Conservation (phyloP, 1,140 invertebrate species). For the Drosophila yakuba region DNA sequence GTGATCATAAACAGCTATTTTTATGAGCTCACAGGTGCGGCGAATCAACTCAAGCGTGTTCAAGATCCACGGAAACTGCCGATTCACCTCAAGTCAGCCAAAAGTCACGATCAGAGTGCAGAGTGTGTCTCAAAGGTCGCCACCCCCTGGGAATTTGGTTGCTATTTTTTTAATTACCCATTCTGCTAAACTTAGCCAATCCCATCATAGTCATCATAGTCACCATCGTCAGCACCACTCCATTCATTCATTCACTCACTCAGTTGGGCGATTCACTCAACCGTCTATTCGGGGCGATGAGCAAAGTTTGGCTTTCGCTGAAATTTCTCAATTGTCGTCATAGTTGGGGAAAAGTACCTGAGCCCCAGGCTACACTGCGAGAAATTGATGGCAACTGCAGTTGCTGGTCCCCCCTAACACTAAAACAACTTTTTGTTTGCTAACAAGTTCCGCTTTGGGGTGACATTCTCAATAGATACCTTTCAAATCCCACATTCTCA, state of each 20-base stretch:
- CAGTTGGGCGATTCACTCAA: slow-evolving; percentile 5
- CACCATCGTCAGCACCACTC: not conserved
- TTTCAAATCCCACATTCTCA: too few species aligned
- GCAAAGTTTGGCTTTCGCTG: slow-evolving; percentile 30
- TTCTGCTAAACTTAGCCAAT: slow-evolving; percentile 5
- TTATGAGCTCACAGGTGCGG: slow-evolving; percentile 12
- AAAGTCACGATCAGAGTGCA: not conserved
- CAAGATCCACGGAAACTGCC: slow-evolving; percentile 6
- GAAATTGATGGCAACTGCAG: not conserved
- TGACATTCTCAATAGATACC: too few species aligned
- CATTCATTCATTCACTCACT: not conserved
- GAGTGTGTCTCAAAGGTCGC: slow-evolving; percentile 15
- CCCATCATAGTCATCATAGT: not conserved
- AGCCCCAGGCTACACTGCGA: not conserved
- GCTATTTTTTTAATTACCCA: not conserved
- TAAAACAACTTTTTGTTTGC: too few species aligned
- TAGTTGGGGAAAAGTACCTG: slow-evolving; percentile 30
- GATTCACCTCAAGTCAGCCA: slow-evolving; percentile 18
- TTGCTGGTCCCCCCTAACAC: too few species aligned
- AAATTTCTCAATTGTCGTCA: slow-evolving; percentile 51
- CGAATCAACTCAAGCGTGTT: too few species aligned
- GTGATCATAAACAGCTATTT: slow-evolving; percentile 6
- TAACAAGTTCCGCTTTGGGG: too few species aligned
- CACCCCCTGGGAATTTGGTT: not conserved
- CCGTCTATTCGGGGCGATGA: slow-evolving; percentile 30